Evolutionary conservation across 2,113 vertebrate genomes (phyloP).

Genomic region (Plotosus lineatus): DNA sequence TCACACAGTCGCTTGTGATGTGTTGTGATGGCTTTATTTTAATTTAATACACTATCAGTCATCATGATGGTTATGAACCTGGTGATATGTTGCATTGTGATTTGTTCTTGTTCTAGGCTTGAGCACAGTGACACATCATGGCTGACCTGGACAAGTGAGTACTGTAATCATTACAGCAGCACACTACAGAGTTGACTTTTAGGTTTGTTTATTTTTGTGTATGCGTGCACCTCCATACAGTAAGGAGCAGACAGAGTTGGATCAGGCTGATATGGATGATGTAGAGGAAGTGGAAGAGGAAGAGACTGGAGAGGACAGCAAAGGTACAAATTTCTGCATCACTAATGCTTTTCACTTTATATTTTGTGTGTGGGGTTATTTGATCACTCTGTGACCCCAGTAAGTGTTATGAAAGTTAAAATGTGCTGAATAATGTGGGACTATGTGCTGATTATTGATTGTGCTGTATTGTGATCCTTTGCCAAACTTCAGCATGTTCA

Average conservation of each 20-base stretch:
- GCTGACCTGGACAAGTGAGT: slow-evolving; percentile 98
- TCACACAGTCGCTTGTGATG: too few relatives aligned
- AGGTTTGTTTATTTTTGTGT: not conserved
- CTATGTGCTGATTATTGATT: not conserved
- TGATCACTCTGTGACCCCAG: not conserved
- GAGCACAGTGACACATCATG: slow-evolving; percentile 75
- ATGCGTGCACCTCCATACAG: slow-evolving; percentile 65
- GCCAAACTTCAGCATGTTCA: not conserved
- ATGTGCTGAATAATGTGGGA: not conserved
- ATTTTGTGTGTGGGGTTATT: not conserved
- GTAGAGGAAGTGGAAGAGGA: slow-evolving; percentile 96
- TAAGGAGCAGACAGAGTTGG: slow-evolving; percentile 95
- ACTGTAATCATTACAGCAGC: not conserved
- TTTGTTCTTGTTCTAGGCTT: slow-evolving; percentile 54
- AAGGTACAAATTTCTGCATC: slow-evolving; percentile 75
- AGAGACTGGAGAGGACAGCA: slow-evolving; percentile 92
- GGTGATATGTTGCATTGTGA: too few relatives aligned
- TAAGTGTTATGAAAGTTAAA: not conserved
- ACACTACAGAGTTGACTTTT: not conserved
- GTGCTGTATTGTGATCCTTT: not conserved
- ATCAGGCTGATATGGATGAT: slow-evolving; percentile 98
- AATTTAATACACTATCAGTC: too few relatives aligned
- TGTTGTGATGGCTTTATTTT: too few relatives aligned
- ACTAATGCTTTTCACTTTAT: slow-evolving; percentile 2
- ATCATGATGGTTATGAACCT: not conserved